Evolutionary conservation across 2,113 vertebrate genomes (phyloP).

Genomic region (Scatophagus argus): DNA sequence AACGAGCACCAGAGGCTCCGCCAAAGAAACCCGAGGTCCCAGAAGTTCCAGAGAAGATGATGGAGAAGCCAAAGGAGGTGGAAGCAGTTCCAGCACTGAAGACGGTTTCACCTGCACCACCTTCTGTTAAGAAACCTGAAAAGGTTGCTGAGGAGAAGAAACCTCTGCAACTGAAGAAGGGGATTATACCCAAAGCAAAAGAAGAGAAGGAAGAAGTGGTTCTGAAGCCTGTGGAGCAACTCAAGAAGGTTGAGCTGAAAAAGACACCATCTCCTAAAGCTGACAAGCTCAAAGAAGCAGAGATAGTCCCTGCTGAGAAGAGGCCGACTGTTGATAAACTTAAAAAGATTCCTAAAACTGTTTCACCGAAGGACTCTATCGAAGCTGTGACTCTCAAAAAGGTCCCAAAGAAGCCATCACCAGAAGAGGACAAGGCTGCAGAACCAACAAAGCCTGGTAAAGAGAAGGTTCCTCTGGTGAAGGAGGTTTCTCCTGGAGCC

Average conservation of each 20-base stretch:
- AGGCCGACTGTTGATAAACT: conserved; percentile 72
- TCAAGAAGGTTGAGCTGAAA: conserved; percentile 78
- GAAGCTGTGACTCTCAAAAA: conserved; percentile 69
- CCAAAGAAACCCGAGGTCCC: conserved; percentile 66
- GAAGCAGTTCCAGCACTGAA: conserved; percentile 61
- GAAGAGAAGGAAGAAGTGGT: conserved; percentile 73
- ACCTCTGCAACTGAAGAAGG: conserved; percentile 73
- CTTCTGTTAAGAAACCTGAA: conserved; percentile 58
- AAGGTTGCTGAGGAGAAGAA: conserved; percentile 73
- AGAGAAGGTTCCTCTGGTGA: conserved; percentile 69
- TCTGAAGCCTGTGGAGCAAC: conserved; percentile 74
- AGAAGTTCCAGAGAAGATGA: conserved; percentile 82
- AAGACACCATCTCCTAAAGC: conserved; percentile 80
- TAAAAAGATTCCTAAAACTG: conserved; percentile 79
- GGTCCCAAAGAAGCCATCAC: conserved; percentile 69
- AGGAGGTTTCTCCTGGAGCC: conserved; percentile 82
- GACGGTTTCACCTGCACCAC: conserved; percentile 27
- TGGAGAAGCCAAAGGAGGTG: conserved; percentile 51
- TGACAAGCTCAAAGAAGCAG: conserved; percentile 78
- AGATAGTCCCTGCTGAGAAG: conserved; percentile 66
- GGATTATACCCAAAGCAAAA: conserved; percentile 66
- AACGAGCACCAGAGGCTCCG: conserved; percentile 33
- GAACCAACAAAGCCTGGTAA: conserved; percentile 46
- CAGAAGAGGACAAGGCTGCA: conserved; percentile 67
- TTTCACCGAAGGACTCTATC: conserved; percentile 71